phyloP scores from a whole-genome alignment of 2,888 invertebrate genomes.

The Hybos culiciformis region DNA sequence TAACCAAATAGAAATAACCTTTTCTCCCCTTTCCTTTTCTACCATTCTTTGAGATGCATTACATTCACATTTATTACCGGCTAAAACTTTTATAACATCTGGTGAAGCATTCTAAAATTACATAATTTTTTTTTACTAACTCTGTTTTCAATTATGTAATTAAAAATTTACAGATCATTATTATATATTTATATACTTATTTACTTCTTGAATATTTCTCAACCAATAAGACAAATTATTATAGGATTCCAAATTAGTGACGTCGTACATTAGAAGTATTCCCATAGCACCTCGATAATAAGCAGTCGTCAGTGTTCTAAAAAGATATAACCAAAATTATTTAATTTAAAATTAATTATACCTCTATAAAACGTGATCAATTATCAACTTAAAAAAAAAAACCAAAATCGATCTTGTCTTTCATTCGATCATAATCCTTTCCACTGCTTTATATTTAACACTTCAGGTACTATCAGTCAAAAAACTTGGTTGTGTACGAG shows the following conservation, averaged over 20 bases:
- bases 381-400: no score
- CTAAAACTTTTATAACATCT: constrained; percentile 72
- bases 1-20: no score
- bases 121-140: constrained; percentile 7
- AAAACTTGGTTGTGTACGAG: no score
- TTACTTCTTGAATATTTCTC: constrained; percentile 76
- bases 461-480: no score
- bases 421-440: no score
- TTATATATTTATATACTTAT: no score
- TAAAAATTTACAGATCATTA: no score
- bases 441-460: no score
- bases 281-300: constrained; percentile 88
- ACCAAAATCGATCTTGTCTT: no score
- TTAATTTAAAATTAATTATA: no score
- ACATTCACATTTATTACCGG: constrained; percentile 75
- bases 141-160: no score
- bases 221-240: constrained; percentile 84
- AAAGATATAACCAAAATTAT: constrained; percentile 32
- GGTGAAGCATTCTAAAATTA: constrained; percentile 64
- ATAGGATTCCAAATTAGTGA: constrained; percentile 79
- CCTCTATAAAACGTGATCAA: no score
- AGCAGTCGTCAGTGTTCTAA: constrained; percentile 73
- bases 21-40: constrained; percentile 64
- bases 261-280: constrained; percentile 80
- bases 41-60: constrained; percentile 60